phyloP scores from a whole-genome alignment of 2,113 vertebrate species.

The Caracal caracal region DNA sequence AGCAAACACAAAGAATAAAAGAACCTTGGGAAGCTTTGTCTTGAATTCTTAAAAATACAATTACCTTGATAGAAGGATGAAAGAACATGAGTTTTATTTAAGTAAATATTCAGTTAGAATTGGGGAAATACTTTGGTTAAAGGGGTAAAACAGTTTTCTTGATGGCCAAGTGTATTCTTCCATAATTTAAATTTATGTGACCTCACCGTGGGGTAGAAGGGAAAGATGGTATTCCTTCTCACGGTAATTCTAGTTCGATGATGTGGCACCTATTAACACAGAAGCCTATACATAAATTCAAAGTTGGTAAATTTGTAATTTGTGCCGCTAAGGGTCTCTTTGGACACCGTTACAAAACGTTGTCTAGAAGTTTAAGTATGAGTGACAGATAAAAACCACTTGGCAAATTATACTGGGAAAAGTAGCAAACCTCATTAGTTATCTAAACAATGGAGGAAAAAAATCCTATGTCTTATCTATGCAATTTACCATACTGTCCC shows the following conservation, averaged over 20 bases:
- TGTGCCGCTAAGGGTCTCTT: not conserved
- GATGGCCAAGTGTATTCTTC: not conserved
- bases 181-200: not conserved
- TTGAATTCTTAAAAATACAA: constrained; percentile 43
- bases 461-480: not conserved
- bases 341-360: not conserved
- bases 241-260: not conserved
- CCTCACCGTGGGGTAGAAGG: not conserved
- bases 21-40: not conserved
- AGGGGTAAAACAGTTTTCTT: not conserved
- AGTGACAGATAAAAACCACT: constrained; percentile 19
- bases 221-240: not conserved
- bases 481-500: not conserved
- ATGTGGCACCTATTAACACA: not conserved
- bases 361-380: not conserved
- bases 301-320: not conserved
- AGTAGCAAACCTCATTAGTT: not conserved
- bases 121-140: not conserved
- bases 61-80: not conserved
- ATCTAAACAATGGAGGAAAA: not conserved
- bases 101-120: not conserved
- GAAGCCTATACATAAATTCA: not conserved
- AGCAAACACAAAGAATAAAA: constrained; percentile 33
- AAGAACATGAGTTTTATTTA: not conserved
- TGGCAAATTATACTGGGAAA: constrained; percentile 43